phyloP scores from a whole-genome alignment of 2,113 vertebrate species.

The Forbesichthys agassizii region DNA sequence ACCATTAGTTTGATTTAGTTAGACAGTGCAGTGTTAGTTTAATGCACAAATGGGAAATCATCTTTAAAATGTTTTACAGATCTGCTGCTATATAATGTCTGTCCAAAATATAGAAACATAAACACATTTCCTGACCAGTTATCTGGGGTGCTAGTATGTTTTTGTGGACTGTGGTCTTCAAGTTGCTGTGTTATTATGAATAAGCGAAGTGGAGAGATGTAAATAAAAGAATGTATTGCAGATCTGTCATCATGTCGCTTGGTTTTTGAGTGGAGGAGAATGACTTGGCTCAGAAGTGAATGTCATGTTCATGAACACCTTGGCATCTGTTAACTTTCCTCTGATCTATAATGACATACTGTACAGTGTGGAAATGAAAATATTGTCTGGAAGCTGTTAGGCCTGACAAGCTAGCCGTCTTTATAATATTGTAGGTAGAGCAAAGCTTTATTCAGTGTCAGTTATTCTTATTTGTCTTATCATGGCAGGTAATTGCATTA shows the following conservation, averaged over 20 bases:
- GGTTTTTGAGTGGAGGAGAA: conserved; percentile 25
- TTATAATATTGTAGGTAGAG: too few relatives aligned
- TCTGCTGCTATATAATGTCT: background rate
- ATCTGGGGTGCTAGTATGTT: conserved; percentile 14
- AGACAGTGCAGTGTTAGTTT: background rate
- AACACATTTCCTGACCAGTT: conserved; percentile 1
- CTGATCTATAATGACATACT: too few relatives aligned
- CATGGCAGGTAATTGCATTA: too few relatives aligned
- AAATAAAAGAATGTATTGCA: conserved; percentile 78
- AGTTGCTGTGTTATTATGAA: conserved; percentile 35
- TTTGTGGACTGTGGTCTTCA: conserved; percentile 52
- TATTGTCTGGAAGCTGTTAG: too few relatives aligned
- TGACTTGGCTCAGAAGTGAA: background rate
- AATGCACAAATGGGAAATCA: background rate
- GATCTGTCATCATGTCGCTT: conserved; percentile 24
- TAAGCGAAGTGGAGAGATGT: conserved; percentile 64
- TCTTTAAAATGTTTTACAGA: background rate
- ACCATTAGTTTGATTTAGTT: conserved; percentile 2
- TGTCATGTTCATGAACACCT: background rate
- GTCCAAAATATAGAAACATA: background rate
- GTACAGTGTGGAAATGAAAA: too few relatives aligned
- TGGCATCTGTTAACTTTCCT: background rate
- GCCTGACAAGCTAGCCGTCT: too few relatives aligned
- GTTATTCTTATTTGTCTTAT: too few relatives aligned
- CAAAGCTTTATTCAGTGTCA: too few relatives aligned